phyloP scores from a whole-genome alignment of 2,113 vertebrate species.

The Barbus barbus region DNA sequence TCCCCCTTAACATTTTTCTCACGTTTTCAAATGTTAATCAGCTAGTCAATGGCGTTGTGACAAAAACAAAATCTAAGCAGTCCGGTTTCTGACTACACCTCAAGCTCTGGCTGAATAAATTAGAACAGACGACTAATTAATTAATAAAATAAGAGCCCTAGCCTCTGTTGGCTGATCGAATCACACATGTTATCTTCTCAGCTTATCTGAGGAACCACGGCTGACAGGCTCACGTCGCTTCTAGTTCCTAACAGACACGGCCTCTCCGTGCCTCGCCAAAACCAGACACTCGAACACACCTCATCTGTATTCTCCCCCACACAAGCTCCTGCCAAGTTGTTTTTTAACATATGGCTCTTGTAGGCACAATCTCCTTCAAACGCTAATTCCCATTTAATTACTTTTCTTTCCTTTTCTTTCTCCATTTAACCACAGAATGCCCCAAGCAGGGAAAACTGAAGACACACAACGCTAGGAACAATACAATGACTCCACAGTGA shows the following conservation, averaged over 20 bases:
- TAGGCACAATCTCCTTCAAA: constrained; percentile 49
- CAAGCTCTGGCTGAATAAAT: constrained; percentile 17
- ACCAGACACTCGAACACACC: constrained; percentile 28
- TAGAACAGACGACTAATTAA: constrained; percentile 27
- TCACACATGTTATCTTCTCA: constrained; percentile 38
- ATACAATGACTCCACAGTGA: constrained; percentile 25
- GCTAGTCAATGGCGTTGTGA: not conserved
- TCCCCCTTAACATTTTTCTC: constrained; percentile 8
- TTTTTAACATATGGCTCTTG: constrained; percentile 47
- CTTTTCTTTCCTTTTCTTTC: constrained; percentile 40
- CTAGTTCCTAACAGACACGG: not conserved
- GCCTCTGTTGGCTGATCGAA: constrained; percentile 23
- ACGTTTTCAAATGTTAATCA: constrained; percentile 39
- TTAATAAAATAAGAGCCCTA: constrained; percentile 24
- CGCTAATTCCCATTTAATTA: constrained; percentile 61
- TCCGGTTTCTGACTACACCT: constrained; percentile 15
- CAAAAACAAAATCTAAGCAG: constrained; percentile 5
- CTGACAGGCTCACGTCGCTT: not conserved
- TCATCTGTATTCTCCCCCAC: constrained; percentile 66
- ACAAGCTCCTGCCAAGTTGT: constrained; percentile 45
- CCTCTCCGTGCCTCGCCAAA: constrained; percentile 20
- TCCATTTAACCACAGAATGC: constrained; percentile 47
- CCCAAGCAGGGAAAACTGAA: constrained; percentile 24
- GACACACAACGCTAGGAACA: constrained; percentile 48
- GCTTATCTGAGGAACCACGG: constrained; percentile 29